phyloP scores from a whole-genome alignment of 2,888 invertebrate genomes.

The Conops quadrifasciatus region DNA sequence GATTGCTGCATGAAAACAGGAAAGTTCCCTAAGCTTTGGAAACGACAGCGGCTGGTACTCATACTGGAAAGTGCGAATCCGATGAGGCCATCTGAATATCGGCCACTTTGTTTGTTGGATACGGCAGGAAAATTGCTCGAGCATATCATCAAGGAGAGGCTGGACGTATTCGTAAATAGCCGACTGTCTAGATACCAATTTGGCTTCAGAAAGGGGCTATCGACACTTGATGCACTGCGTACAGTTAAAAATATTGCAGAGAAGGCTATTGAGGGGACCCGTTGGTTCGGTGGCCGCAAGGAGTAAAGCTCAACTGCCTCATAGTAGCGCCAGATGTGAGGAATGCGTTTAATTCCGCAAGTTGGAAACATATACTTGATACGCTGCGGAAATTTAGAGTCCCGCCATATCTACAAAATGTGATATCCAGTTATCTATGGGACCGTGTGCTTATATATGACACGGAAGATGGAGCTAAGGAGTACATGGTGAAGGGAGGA shows the following conservation, averaged over 20 bases:
- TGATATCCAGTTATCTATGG: not conserved
- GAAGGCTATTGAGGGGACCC: not conserved
- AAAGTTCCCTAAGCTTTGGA: not conserved
- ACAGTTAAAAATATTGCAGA: not conserved
- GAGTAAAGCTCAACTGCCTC: slow-evolving; percentile 19
- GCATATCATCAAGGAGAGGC: no score
- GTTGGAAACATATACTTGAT: not conserved
- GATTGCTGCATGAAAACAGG: not conserved
- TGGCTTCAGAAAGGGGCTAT: not conserved
- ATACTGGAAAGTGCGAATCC: not conserved
- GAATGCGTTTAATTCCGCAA: slow-evolving; percentile 6
- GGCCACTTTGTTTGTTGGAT: no score
- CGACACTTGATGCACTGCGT: not conserved
- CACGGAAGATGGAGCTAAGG: not conserved
- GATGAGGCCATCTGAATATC: no score
- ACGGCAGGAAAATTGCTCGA: no score
- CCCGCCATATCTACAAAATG: not conserved
- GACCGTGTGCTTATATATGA: not conserved
- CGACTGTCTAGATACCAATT: no score
- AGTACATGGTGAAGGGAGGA: not conserved
- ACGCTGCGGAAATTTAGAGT: not conserved
- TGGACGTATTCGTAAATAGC: no score
- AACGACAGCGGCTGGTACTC: not conserved
- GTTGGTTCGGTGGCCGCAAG: not conserved
- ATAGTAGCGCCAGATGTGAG: not conserved